Evolutionary conservation across 2,888 invertebrate species (phyloP).

Genomic region (Torymus tubicola): DNA sequence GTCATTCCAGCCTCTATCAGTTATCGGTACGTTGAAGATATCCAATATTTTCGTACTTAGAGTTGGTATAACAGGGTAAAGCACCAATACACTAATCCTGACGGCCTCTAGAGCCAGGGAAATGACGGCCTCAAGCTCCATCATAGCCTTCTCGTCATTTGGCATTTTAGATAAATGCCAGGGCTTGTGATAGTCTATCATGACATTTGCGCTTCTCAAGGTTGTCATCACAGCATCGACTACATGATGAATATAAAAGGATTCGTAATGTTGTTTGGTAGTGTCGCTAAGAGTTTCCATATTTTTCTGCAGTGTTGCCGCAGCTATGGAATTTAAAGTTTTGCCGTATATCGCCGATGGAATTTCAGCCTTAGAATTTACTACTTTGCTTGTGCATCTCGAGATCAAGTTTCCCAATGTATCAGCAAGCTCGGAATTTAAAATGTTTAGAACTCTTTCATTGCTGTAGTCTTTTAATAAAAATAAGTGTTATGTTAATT

Average conservation of each 20-base stretch:
- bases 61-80: slow-evolving; percentile 92
- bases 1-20: slow-evolving; percentile 78
- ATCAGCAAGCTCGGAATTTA: slow-evolving; percentile 94
- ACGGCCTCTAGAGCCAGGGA: slow-evolving; percentile 91
- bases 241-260: slow-evolving; percentile 89
- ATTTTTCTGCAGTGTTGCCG: slow-evolving; percentile 78
- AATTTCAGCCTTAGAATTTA: slow-evolving; percentile 89
- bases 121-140: slow-evolving; percentile 84
- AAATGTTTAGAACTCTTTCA: slow-evolving; percentile 83
- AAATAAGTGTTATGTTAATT: slow-evolving; percentile 27
- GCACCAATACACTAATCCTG: slow-evolving; percentile 86
- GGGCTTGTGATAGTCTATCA: slow-evolving; percentile 91
- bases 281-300: slow-evolving; percentile 79
- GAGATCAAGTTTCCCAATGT: slow-evolving; percentile 93
- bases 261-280: slow-evolving; percentile 84
- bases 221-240: slow-evolving; percentile 86
- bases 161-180: slow-evolving; percentile 88
- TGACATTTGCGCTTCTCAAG: slow-evolving; percentile 88
- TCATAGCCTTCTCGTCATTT: slow-evolving; percentile 75
- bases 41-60: slow-evolving; percentile 83
- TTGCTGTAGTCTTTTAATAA: slow-evolving; percentile 87
- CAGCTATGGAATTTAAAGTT: slow-evolving; percentile 76
- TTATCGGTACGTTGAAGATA: slow-evolving; percentile 79
- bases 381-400: slow-evolving; percentile 85
- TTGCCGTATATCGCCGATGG: slow-evolving; percentile 79